Percentiles rank a stretch among this genome's conserved stretches.
These are phyloP conservation scores for Agelaius phoeniceus DNA, from an alignment of 2,113 vertebrate genomes.

Conservation along the genomic window DNA sequence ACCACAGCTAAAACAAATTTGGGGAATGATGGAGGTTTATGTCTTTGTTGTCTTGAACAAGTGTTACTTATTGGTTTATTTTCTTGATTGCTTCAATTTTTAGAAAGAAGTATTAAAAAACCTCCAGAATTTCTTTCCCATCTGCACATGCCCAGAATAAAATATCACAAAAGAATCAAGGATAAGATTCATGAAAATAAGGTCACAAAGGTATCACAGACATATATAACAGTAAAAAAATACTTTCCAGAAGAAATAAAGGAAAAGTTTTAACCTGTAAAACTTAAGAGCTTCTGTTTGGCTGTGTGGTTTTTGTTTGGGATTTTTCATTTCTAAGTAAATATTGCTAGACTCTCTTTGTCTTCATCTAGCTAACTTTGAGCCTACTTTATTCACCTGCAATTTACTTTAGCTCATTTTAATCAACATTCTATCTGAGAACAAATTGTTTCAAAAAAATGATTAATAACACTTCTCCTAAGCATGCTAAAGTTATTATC, in stretches of 20 bases:
- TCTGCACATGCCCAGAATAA: background rate
- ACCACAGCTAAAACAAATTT: background rate
- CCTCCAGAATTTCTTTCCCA: background rate
- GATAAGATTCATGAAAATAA: background rate
- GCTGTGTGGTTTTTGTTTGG: rapidly evolving
- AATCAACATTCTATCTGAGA: background rate
- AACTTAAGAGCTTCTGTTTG: background rate
- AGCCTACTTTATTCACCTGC: background rate
- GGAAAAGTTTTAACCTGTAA: background rate
- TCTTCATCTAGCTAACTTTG: background rate
- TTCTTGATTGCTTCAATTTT: background rate
- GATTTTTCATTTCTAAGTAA: background rate
- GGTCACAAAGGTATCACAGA: background rate
- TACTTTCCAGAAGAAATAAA: background rate
- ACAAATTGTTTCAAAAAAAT: background rate
- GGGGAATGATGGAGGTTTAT: background rate
- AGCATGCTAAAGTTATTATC: background rate
- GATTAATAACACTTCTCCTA: background rate
- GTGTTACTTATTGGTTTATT: background rate
- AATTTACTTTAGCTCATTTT: background rate
- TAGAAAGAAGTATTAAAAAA: background rate
- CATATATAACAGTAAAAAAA: background rate
- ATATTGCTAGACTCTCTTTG: background rate
- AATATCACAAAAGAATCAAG: background rate
- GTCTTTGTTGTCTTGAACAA: background rate